A percentile compares a stretch with the other conserved stretches of the same genome.
Evolutionary conservation across 2,113 vertebrate genomes (phyloP).

Genomic region (Sigmodon hispidus): DNA sequence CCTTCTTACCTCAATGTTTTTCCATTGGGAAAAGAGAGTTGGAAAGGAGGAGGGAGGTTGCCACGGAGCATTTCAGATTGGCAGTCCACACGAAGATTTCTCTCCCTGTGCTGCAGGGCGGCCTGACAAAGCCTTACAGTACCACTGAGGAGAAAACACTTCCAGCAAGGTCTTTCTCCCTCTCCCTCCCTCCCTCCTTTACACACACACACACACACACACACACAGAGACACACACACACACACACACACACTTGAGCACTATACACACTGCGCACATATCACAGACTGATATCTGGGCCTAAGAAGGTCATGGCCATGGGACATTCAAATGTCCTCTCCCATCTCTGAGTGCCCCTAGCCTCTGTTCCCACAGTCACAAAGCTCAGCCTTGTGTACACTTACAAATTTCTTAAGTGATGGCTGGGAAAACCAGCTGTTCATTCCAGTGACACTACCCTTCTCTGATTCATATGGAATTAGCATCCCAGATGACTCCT

Average conservation of each 20-base stretch:
- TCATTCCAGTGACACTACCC: conserved; percentile 61
- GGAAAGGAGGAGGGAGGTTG: neutral
- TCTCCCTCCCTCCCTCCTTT: neutral
- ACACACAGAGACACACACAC: neutral
- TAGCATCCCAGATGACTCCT: conserved; percentile 42
- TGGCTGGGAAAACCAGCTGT: conserved; percentile 72
- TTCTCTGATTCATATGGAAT: rapidly evolving
- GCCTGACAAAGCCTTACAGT: neutral
- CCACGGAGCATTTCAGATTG: neutral
- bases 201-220: neutral
- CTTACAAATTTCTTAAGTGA: conserved; percentile 71
- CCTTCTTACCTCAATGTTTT: conserved; percentile 16
- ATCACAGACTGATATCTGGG: neutral
- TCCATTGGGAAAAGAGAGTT: neutral
- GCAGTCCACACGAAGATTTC: neutral
- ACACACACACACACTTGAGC: neutral
- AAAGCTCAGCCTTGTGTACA: conserved; percentile 61
- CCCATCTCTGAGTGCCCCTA: neutral
- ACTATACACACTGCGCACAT: neutral
- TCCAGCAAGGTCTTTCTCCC: neutral
- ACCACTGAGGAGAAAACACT: neutral
- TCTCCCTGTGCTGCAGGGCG: neutral
- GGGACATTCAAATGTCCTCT: conserved; percentile 48
- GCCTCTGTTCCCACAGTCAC: neutral
- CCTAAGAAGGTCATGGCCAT: conserved; percentile 34